Evolutionary conservation across 2,888 invertebrate genomes (phyloP), one percentile per base, ranked within the genome.

Genomic region (Nomada goodeniana): DNA sequence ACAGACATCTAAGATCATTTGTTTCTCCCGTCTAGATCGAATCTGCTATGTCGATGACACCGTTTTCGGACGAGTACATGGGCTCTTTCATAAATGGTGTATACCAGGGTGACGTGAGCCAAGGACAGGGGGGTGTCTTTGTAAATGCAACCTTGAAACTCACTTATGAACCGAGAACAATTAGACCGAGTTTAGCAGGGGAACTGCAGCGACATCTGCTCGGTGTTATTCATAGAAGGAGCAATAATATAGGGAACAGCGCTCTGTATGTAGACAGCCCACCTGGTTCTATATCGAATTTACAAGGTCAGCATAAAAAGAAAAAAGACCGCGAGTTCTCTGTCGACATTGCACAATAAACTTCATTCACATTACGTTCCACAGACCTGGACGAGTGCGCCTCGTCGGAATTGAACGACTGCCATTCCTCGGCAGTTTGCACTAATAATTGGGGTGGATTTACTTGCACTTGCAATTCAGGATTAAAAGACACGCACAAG

Each of bases 21-120:
- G 36, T 44, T 76, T 84, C 61, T 72, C 67, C 77, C 76, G 91
- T 92, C 13, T 92, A 98, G 98, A 96, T 98, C 91, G 98, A 98
- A 93, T 98, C 98, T 0, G 97, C 98, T 0, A 97, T 98, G 96
- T 97, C 97, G 0, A 98, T 98, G 97, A 98, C 98, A 0, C 97
- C 98, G 0, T 97, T 98, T 91, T 97, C 98, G 0, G 97, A 97
- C 89, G 97, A 97, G 89, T 98, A 98, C 92, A 96, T 98, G 92
- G 96, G 97, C 59, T 96, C 97, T 0, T 95, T 96, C 72, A 96
- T 98, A 0, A 98, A 98, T 92, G 96, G 96, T 18, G 96, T 98
- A 11, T 97, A 97, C 91, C 95, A 96, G 15, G 97, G 96, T 0
- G 97, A 97, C 81, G 95, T 96, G 15, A 95, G 95, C 68, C 95